Evolutionary conservation across 2,113 vertebrate genomes (phyloP).

Genomic region (Centropristis striata): DNA sequence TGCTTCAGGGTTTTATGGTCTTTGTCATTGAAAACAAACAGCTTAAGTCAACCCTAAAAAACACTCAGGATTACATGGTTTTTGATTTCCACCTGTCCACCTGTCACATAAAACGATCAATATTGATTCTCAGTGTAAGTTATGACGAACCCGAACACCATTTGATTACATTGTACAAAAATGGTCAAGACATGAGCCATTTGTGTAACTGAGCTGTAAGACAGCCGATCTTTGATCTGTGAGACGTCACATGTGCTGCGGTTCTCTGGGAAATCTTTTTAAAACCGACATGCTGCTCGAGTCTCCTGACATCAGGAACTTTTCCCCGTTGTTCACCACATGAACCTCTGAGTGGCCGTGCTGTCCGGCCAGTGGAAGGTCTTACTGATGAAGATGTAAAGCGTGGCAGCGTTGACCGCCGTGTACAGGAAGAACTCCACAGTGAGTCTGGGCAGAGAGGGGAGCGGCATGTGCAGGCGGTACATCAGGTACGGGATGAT

Average conservation of each 20-base stretch:
- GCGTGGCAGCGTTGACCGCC: constrained; percentile 88
- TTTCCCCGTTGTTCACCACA: constrained; percentile 89
- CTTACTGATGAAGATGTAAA: constrained; percentile 92
- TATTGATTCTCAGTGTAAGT: background rate
- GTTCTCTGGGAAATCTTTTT: background rate
- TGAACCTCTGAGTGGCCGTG: constrained; percentile 92
- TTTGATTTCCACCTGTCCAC: background rate
- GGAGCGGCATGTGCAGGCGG: constrained; percentile 91
- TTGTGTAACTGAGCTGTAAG: background rate
- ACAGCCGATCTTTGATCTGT: background rate
- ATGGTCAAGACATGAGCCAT: background rate
- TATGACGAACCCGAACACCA: background rate
- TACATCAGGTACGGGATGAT: constrained; percentile 96
- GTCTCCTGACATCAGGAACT: background rate
- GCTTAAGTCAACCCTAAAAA: background rate
- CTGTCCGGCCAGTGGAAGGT: constrained; percentile 93
- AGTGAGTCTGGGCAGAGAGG: constrained; percentile 86
- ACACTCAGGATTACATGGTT: background rate
- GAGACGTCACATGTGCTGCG: background rate
- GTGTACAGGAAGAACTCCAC: constrained; percentile 90
- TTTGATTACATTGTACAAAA: background rate
- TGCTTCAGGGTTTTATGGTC: background rate
- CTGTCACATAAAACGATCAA: background rate
- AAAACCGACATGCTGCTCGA: background rate
- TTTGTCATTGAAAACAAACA: background rate